Conservation (phyloP, 1,140 invertebrate genomes). For the Batillaria attramentaria region DNA sequence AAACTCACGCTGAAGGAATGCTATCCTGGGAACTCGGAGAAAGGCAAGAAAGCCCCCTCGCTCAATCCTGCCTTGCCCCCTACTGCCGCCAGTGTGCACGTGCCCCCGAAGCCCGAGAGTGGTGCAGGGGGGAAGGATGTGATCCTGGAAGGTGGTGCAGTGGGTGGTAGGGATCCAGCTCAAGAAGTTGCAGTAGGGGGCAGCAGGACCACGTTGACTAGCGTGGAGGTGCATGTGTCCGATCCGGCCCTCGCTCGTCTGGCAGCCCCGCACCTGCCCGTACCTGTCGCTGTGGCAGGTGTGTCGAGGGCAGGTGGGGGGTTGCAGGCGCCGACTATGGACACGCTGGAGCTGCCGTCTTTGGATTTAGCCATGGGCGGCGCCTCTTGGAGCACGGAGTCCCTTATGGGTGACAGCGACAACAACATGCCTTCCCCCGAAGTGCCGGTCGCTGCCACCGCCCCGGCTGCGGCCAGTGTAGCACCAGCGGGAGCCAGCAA, state of each 20-base stretch:
- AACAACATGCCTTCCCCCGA: slow-evolving; percentile 16
- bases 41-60: slow-evolving; percentile 28
- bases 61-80: slow-evolving; percentile 42
- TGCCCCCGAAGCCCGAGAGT: slow-evolving; percentile 5
- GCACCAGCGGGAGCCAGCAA: slow-evolving; percentile 15
- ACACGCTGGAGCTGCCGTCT: slow-evolving; percentile 11
- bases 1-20: slow-evolving; percentile 50
- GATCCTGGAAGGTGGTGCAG: background rate
- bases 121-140: background rate
- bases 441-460: background rate
- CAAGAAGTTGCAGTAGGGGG: slow-evolving; percentile 33
- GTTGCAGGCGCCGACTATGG: background rate
- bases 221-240: slow-evolving; percentile 48
- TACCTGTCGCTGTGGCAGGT: background rate
- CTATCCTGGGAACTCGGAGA: slow-evolving; percentile 34
- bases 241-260: slow-evolving; percentile 57
- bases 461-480: slow-evolving; percentile 2
- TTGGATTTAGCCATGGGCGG: background rate
- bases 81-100: too few relatives aligned
- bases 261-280: slow-evolving; percentile 24
- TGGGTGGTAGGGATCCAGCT: slow-evolving; percentile 14
- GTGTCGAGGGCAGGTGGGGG: background rate
- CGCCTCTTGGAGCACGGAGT: slow-evolving; percentile 40
- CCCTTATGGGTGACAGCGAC: slow-evolving; percentile 20
- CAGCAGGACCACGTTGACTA: slow-evolving; percentile 36